These are phyloP conservation scores for Macrocentrus cingulum DNA, from an alignment of 1,140 invertebrate genomes.

Conservation along the genomic window DNA sequence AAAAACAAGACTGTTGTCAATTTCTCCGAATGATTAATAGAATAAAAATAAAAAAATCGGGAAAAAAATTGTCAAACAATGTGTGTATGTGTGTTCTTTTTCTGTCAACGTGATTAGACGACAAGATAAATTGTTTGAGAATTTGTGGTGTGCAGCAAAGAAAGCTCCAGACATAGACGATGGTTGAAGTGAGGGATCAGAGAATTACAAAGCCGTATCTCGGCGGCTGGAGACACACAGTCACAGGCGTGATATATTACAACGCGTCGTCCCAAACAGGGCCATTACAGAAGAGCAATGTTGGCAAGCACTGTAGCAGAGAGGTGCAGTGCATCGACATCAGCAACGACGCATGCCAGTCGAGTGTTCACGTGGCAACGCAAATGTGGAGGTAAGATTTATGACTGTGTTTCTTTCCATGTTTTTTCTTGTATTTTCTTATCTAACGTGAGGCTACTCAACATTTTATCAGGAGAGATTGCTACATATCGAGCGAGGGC, in stretches of 20 bases:
- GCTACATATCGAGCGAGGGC: constrained; percentile 61
- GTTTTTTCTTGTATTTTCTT: background rate
- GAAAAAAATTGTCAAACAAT: constrained; percentile 7
- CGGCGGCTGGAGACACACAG: constrained; percentile 64
- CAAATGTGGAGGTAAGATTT: constrained; percentile 50
- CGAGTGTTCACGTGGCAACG: constrained; percentile 37
- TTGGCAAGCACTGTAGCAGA: constrained; percentile 56
- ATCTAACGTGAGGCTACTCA: too few relatives aligned
- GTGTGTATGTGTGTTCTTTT: background rate
- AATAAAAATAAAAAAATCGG: background rate
- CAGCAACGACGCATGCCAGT: constrained; percentile 51
- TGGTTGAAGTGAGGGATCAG: constrained; percentile 62
- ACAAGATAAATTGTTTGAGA: too few relatives aligned
- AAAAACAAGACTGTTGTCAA: constrained; percentile 20
- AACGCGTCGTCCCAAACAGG: constrained; percentile 69
- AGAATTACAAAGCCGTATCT: constrained; percentile 65
- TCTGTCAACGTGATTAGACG: too few relatives aligned
- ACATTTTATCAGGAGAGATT: constrained; percentile 49
- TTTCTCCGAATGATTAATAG: constrained; percentile 11
- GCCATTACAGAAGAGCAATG: constrained; percentile 55
- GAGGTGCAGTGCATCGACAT: constrained; percentile 64
- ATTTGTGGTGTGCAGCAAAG: too few relatives aligned
- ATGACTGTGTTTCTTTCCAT: constrained; percentile 21
- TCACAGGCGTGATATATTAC: constrained; percentile 63
- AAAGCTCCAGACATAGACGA: too few relatives aligned